Base-by-base conservation (phyloP, 2,113 vertebrate genomes). In the Anolis carolinensis region DNA sequence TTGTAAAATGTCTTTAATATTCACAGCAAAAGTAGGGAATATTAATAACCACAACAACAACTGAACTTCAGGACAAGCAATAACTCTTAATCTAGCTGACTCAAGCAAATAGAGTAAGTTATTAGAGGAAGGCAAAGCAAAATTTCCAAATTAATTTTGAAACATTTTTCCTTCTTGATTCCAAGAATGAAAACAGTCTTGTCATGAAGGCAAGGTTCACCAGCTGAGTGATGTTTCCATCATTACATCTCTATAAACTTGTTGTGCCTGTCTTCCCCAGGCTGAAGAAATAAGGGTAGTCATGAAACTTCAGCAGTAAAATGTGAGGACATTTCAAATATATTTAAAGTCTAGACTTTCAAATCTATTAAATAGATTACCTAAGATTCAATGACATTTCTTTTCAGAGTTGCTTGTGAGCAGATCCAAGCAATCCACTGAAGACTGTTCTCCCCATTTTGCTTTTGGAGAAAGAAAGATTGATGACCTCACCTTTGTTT, bases 161-260 rank as follows among this genome's bases (percentile, higher is more conserved):
- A 36, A 81, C n/a, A 34, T 68, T 74, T n/a, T 63, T 63, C 3
- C 5, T 79, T 34, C 65, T 34, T 62, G 27, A 14, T 16, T 74
- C 36, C 18, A 62, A 25, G 27, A 36, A 23, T 71, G 52, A 59
- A 4, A 77, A 68, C n/a, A 32, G 52, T 55, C 52, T 55, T 14
- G 14, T 55, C 9, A 9, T 55, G 8, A 39, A 81, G 50, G 30
- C 55, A 73, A 25, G 50, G 27, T 52, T 30, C 30, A 27, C 11
- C 30, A 20, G 36, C 36, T 73, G 84, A 86, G 48, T 86, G 27
- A 80, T 80, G 70, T 27, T 20, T 80, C 50, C 59, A 80, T 73
- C 11, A 10, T 36, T 23, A 4, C 30, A 74, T 36, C 39, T 18
- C 20, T 21, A 36, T 59, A 85, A 36, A 11, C 9, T 52, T 79